Percentiles rank a stretch among this genome's conserved stretches.
phyloP scores from a whole-genome alignment of 1,140 invertebrate genomes.

The Zophobas morio region DNA sequence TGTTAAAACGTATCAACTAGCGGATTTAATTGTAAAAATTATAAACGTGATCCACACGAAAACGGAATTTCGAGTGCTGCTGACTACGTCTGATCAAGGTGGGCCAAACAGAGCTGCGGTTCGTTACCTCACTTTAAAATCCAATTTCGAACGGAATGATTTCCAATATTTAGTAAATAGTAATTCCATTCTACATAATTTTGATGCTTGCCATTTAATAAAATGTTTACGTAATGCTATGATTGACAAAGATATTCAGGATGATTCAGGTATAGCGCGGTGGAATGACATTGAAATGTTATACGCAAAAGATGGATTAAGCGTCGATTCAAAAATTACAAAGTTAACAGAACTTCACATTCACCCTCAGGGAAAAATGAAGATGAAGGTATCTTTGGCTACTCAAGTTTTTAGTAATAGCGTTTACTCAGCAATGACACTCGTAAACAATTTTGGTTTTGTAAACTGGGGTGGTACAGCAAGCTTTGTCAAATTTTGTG shows the following conservation, averaged over 20 bases:
- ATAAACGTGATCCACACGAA: neutral
- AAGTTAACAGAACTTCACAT: neutral
- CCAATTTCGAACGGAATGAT: neutral
- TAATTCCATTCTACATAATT: neutral
- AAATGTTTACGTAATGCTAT: constrained; percentile 1
- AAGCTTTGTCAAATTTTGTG: neutral
- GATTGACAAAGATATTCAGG: neutral
- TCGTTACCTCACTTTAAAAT: neutral
- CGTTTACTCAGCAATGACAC: neutral
- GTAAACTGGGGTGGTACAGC: neutral
- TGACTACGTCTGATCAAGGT: neutral
- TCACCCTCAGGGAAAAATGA: neutral
- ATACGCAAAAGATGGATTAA: neutral
- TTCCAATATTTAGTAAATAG: neutral
- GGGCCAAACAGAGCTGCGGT: neutral
- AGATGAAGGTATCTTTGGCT: neutral
- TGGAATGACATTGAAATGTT: neutral
- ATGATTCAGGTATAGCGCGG: neutral
- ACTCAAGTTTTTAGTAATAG: neutral
- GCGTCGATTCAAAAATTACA: neutral
- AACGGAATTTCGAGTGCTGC: neutral
- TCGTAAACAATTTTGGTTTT: neutral
- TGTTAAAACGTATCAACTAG: neutral
- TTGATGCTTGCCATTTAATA: constrained; percentile 6
- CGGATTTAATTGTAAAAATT: neutral